Percentiles rank a stretch among this genome's conserved stretches.
phyloP scores from a whole-genome alignment of 2,797 vertebrate species.

The Coregonus ussuriensis region DNA sequence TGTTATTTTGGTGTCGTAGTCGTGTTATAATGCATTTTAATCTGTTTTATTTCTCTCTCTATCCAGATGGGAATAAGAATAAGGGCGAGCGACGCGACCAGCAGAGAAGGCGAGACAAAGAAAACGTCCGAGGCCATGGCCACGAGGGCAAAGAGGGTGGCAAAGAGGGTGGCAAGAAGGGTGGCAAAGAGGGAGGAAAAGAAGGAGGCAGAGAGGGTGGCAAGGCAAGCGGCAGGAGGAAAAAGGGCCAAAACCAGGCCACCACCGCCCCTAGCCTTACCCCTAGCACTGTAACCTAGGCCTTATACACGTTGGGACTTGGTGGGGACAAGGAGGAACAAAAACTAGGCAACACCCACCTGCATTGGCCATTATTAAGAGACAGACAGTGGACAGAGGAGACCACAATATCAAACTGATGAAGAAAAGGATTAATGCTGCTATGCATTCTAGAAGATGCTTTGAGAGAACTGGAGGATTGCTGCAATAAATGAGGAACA shows the following conservation, averaged over 20 bases:
- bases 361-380: conserved; percentile 25
- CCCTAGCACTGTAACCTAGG: conserved; percentile 79
- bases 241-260: conserved; percentile 79
- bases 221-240: conserved; percentile 74
- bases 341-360: conserved; percentile 41
- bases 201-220: conserved; percentile 54
- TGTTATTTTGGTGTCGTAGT: not conserved
- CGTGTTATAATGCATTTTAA: not conserved
- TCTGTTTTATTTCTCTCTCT: conserved; percentile 36
- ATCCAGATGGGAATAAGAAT: conserved; percentile 70
- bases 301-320: not conserved
- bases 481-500: conserved; percentile 63
- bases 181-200: conserved; percentile 49
- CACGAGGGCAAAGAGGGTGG: conserved; percentile 33
- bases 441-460: conserved; percentile 80
- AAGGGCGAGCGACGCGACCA: conserved; percentile 71
- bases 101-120: conserved; percentile 59
- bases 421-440: conserved; percentile 77
- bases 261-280: conserved; percentile 72
- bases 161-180: conserved; percentile 58
- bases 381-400: conserved; percentile 23
- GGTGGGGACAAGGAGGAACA: conserved; percentile 33
- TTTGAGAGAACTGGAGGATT: conserved; percentile 80
- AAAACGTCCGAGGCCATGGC: conserved; percentile 37
- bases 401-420: conserved; percentile 50